Base-by-base conservation (phyloP, 2,888 invertebrate species). In the Ecdyonurus torrentis region DNA sequence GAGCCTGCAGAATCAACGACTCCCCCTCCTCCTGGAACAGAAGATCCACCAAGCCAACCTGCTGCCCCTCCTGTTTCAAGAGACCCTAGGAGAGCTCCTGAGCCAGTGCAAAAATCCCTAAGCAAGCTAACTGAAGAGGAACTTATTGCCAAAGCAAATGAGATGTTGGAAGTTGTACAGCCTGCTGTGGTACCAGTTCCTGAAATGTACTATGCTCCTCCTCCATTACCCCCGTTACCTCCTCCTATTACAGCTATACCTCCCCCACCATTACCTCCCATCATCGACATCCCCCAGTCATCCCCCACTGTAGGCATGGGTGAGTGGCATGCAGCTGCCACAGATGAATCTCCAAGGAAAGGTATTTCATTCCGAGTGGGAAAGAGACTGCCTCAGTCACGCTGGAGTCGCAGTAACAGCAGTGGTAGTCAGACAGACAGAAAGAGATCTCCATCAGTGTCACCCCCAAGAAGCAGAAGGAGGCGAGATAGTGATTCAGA, bases 81-180 rank as follows among this genome's bases (percentile, higher is more conserved):
- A 64, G 64, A 61, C 66, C 62, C 61, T 67, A n/a, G 20, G 63
- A 64, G 68, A 64, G 69, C 72, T 59, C 68, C 68, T 50, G 71
- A 72, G 59, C 69, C 68, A 50, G 72, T 72, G 63, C 77, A 78
- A 66, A n/a, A n/a, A n/a, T 78, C 79, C 2, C 69, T 81, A 37
- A 77, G 80, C 66, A 76, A 78, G 0, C 69, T 81, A 59, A 77
- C 79, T 50, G 81, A 81, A 68, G 76, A 78, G 64, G 82, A 82
- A 67, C 69, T 82, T 37, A 79, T 81, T 24, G 77, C 77, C 65
- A 81, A 81, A 70, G 81, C 81, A 0, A 79, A 78, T 24, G 81
- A 81, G 70, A 80, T 81, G 76, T 70, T 80, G 61, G 78, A 77
- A 0, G 77, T 78, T 52, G 71, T 73, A n/a, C 73, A 70, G 10